phyloP scores from a whole-genome alignment of 2,888 invertebrate genomes.

The Auanema sp. region DNA sequence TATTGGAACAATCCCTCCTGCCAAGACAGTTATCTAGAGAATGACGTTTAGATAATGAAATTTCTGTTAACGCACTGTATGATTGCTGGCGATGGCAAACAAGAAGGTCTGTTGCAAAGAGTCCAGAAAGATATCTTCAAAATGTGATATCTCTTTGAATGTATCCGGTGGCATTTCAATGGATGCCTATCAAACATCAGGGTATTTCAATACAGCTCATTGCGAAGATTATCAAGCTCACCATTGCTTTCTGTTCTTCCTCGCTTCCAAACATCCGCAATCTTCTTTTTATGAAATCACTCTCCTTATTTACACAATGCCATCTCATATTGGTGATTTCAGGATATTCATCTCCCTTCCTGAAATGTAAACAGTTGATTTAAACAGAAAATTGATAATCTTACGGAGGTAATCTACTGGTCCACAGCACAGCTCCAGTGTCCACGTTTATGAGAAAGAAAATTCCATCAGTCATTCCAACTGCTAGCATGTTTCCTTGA shows the following conservation, averaged over 20 bases:
- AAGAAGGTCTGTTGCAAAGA: slow-evolving; percentile 1
- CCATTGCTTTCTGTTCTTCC: too few relatives aligned
- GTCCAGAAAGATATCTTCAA: slow-evolving; percentile 7
- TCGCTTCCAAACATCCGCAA: too few relatives aligned
- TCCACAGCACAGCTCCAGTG: slow-evolving; percentile 23
- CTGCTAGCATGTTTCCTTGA: slow-evolving; percentile 46
- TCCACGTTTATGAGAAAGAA: slow-evolving; percentile 46
- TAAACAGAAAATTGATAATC: neutral
- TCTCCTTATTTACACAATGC: too few relatives aligned
- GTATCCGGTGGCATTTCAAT: neutral
- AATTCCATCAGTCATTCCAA: slow-evolving; percentile 41
- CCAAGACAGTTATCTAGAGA: slow-evolving; percentile 15
- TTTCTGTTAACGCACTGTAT: neutral
- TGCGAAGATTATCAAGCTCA: slow-evolving; percentile 2
- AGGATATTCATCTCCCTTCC: neutral
- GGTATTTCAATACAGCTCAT: neutral
- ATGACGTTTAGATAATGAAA: neutral
- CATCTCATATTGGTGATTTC: too few relatives aligned
- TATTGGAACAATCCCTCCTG: slow-evolving; percentile 11
- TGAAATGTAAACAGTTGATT: neutral
- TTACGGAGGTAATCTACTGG: slow-evolving; percentile 5
- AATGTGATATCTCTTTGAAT: neutral
- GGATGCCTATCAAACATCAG: neutral
- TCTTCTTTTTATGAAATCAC: too few relatives aligned
- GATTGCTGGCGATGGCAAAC: slow-evolving; percentile 8